phyloP scores from a whole-genome alignment of 2,113 vertebrate species.

The Myotis brandtii region DNA sequence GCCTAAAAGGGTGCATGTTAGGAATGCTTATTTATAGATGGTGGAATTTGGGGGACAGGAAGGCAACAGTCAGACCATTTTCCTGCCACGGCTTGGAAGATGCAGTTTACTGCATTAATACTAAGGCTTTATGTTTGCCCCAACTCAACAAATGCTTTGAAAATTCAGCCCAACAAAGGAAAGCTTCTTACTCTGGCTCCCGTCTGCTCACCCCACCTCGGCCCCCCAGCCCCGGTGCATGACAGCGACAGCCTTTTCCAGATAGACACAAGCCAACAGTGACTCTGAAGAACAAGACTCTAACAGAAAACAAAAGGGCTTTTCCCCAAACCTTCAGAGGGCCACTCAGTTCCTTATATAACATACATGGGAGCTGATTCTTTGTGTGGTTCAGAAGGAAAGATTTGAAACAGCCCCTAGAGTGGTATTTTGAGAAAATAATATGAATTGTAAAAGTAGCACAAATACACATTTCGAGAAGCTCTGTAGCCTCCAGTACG shows the following conservation, averaged over 20 bases:
- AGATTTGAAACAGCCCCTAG: slow-evolving; percentile 45
- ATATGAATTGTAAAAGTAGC: slow-evolving; percentile 82
- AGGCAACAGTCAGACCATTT: slow-evolving; percentile 50
- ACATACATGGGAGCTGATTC: slow-evolving; percentile 31
- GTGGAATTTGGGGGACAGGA: slow-evolving; percentile 59
- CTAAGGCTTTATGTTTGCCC: slow-evolving; percentile 19
- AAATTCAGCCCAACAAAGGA: slow-evolving; percentile 55
- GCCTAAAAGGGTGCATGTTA: slow-evolving; percentile 71
- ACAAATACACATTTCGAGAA: slow-evolving; percentile 82
- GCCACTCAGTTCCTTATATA: slow-evolving; percentile 77
- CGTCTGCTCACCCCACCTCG: not conserved
- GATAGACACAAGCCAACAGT: slow-evolving; percentile 78
- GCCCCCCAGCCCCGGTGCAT: not conserved
- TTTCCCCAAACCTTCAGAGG: slow-evolving; percentile 74
- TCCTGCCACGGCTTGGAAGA: slow-evolving; percentile 40
- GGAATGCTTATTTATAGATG: slow-evolving; percentile 75
- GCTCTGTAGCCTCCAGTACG: slow-evolving; percentile 60
- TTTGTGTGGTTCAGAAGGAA: slow-evolving; percentile 25
- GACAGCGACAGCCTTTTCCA: slow-evolving; percentile 69
- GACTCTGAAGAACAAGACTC: slow-evolving; percentile 74
- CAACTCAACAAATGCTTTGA: slow-evolving; percentile 56
- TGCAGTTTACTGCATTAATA: slow-evolving; percentile 45
- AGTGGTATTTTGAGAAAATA: slow-evolving; percentile 84
- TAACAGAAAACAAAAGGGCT: slow-evolving; percentile 78
- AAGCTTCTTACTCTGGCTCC: not conserved